Conservation (phyloP, 2,888 invertebrate genomes). For the Keiferia lycopersicella region DNA sequence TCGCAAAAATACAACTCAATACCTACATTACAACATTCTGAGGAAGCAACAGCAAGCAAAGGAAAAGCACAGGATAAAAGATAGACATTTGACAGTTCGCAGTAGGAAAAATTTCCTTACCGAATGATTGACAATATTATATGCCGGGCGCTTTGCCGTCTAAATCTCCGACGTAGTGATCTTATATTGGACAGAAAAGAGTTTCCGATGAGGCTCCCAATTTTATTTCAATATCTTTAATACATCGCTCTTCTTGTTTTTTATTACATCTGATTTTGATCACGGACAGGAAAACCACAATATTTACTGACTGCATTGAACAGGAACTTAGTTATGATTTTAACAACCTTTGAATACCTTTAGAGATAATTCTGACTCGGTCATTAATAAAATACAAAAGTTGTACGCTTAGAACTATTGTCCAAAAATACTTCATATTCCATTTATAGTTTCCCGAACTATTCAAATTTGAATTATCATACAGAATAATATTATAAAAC, state of each 20-base stretch:
- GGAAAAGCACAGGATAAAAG: constrained; percentile 54
- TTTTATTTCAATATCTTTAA: constrained; percentile 38
- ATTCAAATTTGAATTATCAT: too few species aligned
- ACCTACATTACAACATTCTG: constrained; percentile 56
- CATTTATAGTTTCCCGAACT: too few species aligned
- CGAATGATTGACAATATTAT: constrained; percentile 62
- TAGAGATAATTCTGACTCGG: too few species aligned
- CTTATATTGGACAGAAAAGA: constrained; percentile 37
- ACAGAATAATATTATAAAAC: too few species aligned
- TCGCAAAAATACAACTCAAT: constrained; percentile 55
- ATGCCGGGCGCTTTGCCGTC: constrained; percentile 46
- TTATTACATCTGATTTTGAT: constrained; percentile 15
- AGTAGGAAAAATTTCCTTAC: constrained; percentile 52
- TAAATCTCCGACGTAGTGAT: constrained; percentile 50
- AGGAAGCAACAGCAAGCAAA: constrained; percentile 51
- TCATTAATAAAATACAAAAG: too few species aligned
- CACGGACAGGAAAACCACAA: background rate
- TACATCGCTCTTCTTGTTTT: constrained; percentile 24
- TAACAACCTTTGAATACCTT: too few species aligned
- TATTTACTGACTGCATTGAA: too few species aligned
- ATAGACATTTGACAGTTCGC: constrained; percentile 67
- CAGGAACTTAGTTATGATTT: too few species aligned
- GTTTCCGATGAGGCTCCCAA: constrained; percentile 38
- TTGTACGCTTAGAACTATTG: too few species aligned
- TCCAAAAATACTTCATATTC: too few species aligned